These are phyloP conservation scores for Malacosoma neustria DNA, from an alignment of 2,888 invertebrate species.

Conservation along the genomic window DNA sequence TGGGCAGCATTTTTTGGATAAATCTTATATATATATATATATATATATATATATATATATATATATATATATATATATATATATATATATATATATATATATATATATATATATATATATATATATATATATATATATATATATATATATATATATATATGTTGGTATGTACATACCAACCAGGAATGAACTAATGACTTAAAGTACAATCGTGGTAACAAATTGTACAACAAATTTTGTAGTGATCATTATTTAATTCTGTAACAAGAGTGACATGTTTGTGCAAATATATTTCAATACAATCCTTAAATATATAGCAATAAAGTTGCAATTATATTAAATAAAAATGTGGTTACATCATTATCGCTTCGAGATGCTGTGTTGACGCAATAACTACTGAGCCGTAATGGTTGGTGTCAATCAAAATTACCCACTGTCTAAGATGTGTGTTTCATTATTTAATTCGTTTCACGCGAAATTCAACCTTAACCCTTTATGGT, in stretches of 20 bases:
- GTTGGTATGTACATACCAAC: too few species aligned
- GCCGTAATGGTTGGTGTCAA: slow-evolving; percentile 72
- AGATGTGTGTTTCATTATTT: slow-evolving; percentile 36
- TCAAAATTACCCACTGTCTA: slow-evolving; percentile 69
- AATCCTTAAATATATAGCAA: background rate
- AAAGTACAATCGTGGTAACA: background rate
- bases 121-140: too few species aligned
- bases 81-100: too few species aligned
- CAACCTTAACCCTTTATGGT: slow-evolving; percentile 20
- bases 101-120: too few species aligned
- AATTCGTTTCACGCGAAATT: slow-evolving; percentile 29
- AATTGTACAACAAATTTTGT: background rate
- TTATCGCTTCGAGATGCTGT: too few species aligned
- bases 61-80: too few species aligned
- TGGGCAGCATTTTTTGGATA: too few species aligned
- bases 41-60: too few species aligned
- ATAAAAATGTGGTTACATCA: too few species aligned
- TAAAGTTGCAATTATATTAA: background rate
- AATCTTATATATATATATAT: too few species aligned
- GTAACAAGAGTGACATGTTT: background rate
- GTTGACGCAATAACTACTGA: slow-evolving; percentile 67
- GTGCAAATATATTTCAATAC: background rate
- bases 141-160: too few species aligned
- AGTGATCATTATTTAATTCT: background rate
- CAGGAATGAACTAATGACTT: background rate